Conservation (phyloP, 2,888 invertebrate genomes). For the Tenthredo mesomela region DNA sequence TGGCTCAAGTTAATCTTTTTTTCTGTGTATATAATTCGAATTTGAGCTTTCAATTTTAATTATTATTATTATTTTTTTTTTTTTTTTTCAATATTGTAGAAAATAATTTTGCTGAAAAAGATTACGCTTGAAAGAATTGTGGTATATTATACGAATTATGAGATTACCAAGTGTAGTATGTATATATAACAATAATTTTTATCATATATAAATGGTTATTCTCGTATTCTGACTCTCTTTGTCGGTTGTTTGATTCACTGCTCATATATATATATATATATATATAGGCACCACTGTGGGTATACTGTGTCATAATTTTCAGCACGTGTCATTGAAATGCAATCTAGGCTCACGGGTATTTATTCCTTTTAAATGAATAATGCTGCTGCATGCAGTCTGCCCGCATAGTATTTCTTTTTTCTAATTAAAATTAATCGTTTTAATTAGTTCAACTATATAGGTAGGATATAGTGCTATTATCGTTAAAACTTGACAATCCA, state of each 20-base stretch:
- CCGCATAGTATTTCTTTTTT: background rate
- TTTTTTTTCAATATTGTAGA: no score
- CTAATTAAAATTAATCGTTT: background rate
- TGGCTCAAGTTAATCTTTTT: no score
- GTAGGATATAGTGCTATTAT: background rate
- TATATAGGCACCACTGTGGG: background rate
- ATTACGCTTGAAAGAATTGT: no score
- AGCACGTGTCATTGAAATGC: conserved; percentile 15
- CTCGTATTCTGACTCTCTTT: conserved; percentile 5
- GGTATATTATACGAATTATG: background rate
- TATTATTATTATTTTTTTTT: no score
- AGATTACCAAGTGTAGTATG: background rate
- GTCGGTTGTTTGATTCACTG: conserved; percentile 2
- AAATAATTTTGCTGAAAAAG: no score
- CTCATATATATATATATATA: no score
- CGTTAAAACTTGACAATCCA: background rate
- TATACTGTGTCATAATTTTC: background rate
- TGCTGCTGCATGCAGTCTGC: background rate
- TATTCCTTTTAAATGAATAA: background rate
- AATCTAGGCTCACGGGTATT: background rate
- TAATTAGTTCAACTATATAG: background rate
- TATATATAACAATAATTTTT: background rate
- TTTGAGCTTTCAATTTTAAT: no score
- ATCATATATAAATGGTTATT: background rate
- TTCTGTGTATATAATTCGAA: no score